Evolutionary conservation across 2,113 vertebrate genomes (phyloP).

Genomic region (Mormoops blainvillei): DNA sequence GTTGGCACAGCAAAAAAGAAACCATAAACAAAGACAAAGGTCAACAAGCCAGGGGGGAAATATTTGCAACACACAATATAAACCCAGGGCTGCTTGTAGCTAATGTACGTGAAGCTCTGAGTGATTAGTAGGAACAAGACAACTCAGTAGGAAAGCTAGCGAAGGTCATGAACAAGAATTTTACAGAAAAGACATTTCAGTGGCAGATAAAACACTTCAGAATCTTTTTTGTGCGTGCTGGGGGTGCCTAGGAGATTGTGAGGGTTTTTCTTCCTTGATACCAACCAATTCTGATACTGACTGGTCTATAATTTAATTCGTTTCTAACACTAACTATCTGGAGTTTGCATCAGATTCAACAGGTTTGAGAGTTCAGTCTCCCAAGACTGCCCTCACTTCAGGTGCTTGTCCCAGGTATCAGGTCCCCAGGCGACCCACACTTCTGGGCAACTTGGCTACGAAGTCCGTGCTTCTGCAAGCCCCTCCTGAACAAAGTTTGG

Average conservation of each 20-base stretch:
- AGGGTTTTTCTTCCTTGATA: background rate
- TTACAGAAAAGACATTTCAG: background rate
- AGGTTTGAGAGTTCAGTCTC: background rate
- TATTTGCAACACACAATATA: background rate
- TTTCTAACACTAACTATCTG: background rate
- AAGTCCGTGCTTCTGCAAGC: background rate
- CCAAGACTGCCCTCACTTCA: background rate
- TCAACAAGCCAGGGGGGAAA: background rate
- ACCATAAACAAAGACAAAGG: conserved; percentile 20
- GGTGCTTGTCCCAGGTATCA: background rate
- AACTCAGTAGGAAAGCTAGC: background rate
- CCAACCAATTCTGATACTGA: background rate
- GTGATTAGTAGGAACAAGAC: background rate
- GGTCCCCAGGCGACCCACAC: background rate
- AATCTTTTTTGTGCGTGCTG: background rate
- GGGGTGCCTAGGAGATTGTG: background rate
- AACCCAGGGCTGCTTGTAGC: background rate
- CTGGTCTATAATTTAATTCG: background rate
- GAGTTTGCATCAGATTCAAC: background rate
- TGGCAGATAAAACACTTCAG: background rate
- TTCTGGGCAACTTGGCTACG: background rate
- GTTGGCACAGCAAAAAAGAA: background rate
- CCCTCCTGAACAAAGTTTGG: background rate
- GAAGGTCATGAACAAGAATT: background rate
- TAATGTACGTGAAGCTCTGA: background rate